Evolutionary conservation across 2,888 invertebrate genomes (phyloP).

Genomic region (Meandrusa payeni): DNA sequence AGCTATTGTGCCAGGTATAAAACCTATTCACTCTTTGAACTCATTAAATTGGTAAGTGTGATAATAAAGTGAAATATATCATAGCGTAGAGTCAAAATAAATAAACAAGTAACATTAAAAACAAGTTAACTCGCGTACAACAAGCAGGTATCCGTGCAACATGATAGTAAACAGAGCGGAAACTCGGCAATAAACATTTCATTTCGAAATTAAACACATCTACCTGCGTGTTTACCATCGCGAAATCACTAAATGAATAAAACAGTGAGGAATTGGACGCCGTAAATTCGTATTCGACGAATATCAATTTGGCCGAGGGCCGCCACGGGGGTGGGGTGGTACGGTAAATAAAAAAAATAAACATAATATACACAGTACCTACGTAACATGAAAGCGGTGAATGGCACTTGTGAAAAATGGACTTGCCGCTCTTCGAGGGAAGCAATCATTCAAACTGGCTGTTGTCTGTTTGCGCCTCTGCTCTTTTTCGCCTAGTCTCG

Average conservation of each 20-base stretch:
- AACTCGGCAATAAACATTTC: constrained; percentile 75
- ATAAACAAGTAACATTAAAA: constrained; percentile 35
- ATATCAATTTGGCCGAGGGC: constrained; percentile 73
- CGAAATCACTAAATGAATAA: constrained; percentile 79
- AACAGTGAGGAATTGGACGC: constrained; percentile 70
- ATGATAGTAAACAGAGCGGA: constrained; percentile 66
- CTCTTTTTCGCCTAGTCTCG: constrained; percentile 69
- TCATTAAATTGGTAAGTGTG: too few relatives aligned
- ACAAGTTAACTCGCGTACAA: constrained; percentile 40
- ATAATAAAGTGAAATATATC: too few relatives aligned
- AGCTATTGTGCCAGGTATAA: too few relatives aligned
- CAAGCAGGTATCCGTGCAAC: constrained; percentile 45
- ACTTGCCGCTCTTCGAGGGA: constrained; percentile 80
- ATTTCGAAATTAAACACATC: constrained; percentile 79
- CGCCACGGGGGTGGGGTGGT: constrained; percentile 45
- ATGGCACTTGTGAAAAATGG: constrained; percentile 82
- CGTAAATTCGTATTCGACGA: constrained; percentile 73
- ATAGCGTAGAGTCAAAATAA: constrained; percentile 28
- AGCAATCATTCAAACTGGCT: constrained; percentile 80
- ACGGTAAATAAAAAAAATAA: constrained; percentile 75
- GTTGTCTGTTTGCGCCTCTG: constrained; percentile 79
- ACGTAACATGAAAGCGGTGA: constrained; percentile 76
- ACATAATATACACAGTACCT: constrained; percentile 62
- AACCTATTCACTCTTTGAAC: too few relatives aligned
- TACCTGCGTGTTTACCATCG: constrained; percentile 76